Evolutionary conservation across 2,888 invertebrate species (phyloP).

Genomic region (Rhingia rostrata): DNA sequence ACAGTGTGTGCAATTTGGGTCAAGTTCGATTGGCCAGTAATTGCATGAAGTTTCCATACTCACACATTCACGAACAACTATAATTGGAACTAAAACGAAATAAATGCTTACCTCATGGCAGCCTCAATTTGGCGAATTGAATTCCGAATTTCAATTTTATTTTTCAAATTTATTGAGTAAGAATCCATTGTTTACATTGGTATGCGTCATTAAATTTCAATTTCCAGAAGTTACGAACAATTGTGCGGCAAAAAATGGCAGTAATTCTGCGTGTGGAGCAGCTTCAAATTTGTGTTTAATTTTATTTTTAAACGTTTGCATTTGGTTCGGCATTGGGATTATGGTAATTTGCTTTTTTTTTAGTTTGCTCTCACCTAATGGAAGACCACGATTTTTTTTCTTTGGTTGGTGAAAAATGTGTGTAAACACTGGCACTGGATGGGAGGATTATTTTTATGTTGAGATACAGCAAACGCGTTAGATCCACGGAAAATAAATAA

Average conservation of each 20-base stretch:
- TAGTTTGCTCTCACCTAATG: constrained; percentile 5
- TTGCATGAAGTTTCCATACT: constrained; percentile 15
- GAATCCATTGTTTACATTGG: constrained; percentile 35
- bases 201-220: constrained; percentile 47
- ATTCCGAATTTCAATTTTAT: constrained; percentile 8
- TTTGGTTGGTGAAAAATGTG: neutral
- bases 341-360: neutral
- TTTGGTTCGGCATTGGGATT: neutral
- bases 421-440: neutral
- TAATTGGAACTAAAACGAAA: constrained; percentile 7
- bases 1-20: constrained; percentile 14
- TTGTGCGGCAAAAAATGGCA: constrained; percentile 1
- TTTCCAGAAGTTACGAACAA: constrained; percentile 19
- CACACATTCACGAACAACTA: constrained; percentile 6
- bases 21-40: constrained; percentile 34
- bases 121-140: constrained; percentile 14
- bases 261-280: neutral
- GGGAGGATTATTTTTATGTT: neutral
- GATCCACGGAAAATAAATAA: too few species aligned
- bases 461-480: neutral
- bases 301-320: constrained; percentile 15
- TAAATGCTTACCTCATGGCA: constrained; percentile 41
- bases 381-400: neutral
- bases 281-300: neutral
- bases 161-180: constrained; percentile 2